Conservation (phyloP, 2,113 vertebrate species). For the Nymphicus hollandicus region DNA sequence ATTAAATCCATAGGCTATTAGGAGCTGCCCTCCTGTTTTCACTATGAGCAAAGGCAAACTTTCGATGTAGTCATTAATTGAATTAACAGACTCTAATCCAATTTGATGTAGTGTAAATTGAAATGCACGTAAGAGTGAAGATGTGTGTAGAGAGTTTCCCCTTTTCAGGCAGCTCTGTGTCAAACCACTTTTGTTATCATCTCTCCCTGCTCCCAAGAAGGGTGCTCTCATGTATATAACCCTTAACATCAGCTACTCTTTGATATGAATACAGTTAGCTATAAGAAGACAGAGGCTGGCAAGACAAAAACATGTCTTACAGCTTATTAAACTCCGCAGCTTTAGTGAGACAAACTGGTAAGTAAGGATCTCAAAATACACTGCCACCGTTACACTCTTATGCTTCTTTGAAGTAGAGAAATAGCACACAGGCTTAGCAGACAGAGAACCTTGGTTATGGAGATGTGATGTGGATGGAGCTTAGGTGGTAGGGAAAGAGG, state of each 20-base stretch:
- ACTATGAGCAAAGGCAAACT: constrained; percentile 65
- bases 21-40: constrained; percentile 67
- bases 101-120: constrained; percentile 67
- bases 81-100: constrained; percentile 74
- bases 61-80: constrained; percentile 72
- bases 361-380: background rate
- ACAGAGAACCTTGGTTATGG: background rate
- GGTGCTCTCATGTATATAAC: constrained; percentile 17
- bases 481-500: background rate
- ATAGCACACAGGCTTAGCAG: background rate
- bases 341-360: background rate
- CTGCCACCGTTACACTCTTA: background rate
- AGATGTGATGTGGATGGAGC: background rate
- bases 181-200: background rate
- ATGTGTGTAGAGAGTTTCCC: background rate
- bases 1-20: constrained; percentile 76
- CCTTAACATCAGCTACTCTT: constrained; percentile 2
- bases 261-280: background rate
- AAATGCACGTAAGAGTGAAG: constrained; percentile 26
- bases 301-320: background rate
- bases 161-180: background rate
- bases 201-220: background rate
- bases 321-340: background rate
- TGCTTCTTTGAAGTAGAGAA: background rate
- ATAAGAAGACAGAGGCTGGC: background rate